Evolutionary conservation across 1,140 invertebrate species (phyloP).

Genomic region (Zelostemma sp.): DNA sequence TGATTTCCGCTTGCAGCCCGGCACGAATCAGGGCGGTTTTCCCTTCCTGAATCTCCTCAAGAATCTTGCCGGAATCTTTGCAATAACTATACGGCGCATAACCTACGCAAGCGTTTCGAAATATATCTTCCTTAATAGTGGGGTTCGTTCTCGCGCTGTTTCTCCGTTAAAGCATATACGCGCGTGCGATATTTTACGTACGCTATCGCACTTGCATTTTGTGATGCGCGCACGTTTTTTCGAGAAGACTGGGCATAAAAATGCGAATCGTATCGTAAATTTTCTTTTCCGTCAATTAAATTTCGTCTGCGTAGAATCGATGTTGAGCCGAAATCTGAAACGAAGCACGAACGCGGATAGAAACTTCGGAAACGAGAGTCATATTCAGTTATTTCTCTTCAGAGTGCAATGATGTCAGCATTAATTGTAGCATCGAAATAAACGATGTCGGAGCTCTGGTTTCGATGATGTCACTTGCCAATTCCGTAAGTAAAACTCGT

Average conservation of each 20-base stretch:
- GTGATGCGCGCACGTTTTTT: constrained; percentile 37
- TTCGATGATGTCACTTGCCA: too few relatives aligned
- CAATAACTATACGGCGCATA: constrained; percentile 43
- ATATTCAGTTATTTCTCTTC: too few relatives aligned
- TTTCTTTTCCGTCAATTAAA: neutral
- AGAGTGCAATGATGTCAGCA: too few relatives aligned
- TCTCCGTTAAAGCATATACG: constrained; percentile 26
- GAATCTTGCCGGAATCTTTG: constrained; percentile 49
- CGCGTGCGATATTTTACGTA: constrained; percentile 39
- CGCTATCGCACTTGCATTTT: constrained; percentile 39
- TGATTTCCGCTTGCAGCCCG: constrained; percentile 44
- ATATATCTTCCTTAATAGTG: constrained; percentile 56
- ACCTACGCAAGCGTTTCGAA: constrained; percentile 43
- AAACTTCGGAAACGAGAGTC: too few relatives aligned
- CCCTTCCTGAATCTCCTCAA: constrained; percentile 21
- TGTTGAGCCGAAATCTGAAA: too few relatives aligned
- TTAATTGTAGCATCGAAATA: too few relatives aligned
- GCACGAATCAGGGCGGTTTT: constrained; percentile 44
- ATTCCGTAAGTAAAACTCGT: too few relatives aligned
- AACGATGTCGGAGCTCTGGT: too few relatives aligned
- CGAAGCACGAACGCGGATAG: too few relatives aligned
- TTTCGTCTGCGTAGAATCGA: neutral
- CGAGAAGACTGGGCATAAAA: constrained; percentile 16
- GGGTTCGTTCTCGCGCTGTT: constrained; percentile 37
- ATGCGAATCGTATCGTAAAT: neutral